Evolutionary conservation across 2,888 invertebrate genomes (phyloP).

Genomic region (Lathronympha strigana): DNA sequence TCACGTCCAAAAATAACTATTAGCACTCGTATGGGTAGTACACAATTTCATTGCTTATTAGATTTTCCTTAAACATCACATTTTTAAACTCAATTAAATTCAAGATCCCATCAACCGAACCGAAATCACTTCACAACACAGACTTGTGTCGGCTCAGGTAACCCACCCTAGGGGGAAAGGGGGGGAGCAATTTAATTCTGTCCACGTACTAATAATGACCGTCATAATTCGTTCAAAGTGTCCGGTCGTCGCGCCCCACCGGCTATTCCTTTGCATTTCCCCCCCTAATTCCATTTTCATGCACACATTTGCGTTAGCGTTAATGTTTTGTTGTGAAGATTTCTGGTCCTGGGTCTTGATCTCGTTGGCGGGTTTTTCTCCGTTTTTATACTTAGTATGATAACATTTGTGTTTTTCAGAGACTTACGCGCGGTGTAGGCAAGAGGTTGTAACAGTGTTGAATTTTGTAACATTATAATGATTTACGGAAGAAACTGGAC

Average conservation of each 20-base stretch:
- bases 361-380: not conserved
- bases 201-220: constrained; percentile 86
- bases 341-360: constrained; percentile 1
- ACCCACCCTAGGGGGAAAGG: constrained; percentile 54
- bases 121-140: constrained; percentile 43
- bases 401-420: too few relatives aligned
- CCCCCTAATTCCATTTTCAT: constrained; percentile 82
- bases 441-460: too few relatives aligned
- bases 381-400: too few relatives aligned
- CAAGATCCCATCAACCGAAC: constrained; percentile 4
- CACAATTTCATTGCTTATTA: too few relatives aligned
- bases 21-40: too few relatives aligned
- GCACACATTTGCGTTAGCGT: constrained; percentile 71
- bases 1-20: too few relatives aligned
- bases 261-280: constrained; percentile 82
- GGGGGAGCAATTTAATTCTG: constrained; percentile 86
- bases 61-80: too few relatives aligned
- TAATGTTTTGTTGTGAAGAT: constrained; percentile 25
- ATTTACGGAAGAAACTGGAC: too few relatives aligned
- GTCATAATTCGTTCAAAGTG: constrained; percentile 86
- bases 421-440: too few relatives aligned
- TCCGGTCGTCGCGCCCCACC: constrained; percentile 82
- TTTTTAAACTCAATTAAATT: constrained; percentile 10
- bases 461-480: too few relatives aligned
- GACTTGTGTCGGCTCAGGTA: constrained; percentile 79